phyloP scores from a whole-genome alignment of 2,888 invertebrate genomes.

The Autographa gamma region DNA sequence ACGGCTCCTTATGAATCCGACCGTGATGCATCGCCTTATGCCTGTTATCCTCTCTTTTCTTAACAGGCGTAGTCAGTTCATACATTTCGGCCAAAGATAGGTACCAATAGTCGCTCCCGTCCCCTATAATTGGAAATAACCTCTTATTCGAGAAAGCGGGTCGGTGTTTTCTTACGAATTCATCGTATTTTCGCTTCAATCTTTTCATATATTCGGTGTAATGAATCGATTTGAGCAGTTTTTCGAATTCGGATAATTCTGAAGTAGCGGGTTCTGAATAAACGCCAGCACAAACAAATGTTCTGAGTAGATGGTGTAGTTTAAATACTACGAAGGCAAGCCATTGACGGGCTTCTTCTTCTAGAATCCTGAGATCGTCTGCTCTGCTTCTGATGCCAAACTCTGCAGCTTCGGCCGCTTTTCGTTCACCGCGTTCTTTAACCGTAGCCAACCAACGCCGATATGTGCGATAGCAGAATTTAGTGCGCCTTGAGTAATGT shows the following conservation, averaged over 20 bases:
- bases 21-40: slow-evolving; percentile 75
- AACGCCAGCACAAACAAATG: slow-evolving; percentile 77
- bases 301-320: slow-evolving; percentile 82
- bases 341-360: slow-evolving; percentile 84
- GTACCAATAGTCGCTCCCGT: slow-evolving; percentile 85
- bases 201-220: slow-evolving; percentile 83
- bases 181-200: slow-evolving; percentile 80
- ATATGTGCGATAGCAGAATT: slow-evolving; percentile 81
- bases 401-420: slow-evolving; percentile 81
- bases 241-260: slow-evolving; percentile 82
- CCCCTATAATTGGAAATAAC: slow-evolving; percentile 83
- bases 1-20: slow-evolving; percentile 77
- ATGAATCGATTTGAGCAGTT: slow-evolving; percentile 80
- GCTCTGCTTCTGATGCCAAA: slow-evolving; percentile 80
- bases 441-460: slow-evolving; percentile 80
- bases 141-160: slow-evolving; percentile 82
- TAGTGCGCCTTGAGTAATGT: slow-evolving; percentile 77
- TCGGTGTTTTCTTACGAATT: slow-evolving; percentile 82
- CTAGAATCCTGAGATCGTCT: slow-evolving; percentile 80
- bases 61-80: slow-evolving; percentile 73
- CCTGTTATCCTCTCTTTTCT: slow-evolving; percentile 65
- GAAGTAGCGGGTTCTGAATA: slow-evolving; percentile 76
- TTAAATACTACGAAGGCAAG: slow-evolving; percentile 84
- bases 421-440: slow-evolving; percentile 77
- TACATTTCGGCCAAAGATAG: slow-evolving; percentile 86